Evolutionary conservation across 2,888 invertebrate species (phyloP), one percentile per base, ranked within the genome.

Genomic region (Rhabditophanes sp.): DNA sequence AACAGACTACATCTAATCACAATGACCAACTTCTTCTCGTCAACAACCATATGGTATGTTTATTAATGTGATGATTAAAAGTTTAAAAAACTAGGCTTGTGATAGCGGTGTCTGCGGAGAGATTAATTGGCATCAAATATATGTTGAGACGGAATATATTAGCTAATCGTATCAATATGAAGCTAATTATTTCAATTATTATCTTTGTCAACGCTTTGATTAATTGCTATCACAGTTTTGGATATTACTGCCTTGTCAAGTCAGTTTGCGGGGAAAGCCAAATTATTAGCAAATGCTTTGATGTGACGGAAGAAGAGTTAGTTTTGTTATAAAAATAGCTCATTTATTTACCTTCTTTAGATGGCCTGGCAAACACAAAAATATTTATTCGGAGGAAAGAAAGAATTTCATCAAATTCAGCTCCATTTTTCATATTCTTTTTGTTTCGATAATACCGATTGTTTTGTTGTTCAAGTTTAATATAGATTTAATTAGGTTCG

Each of bases 181-280:
- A 44, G 14, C 33, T 58, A n/a, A 45, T 60, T 16, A 25, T 44
- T n/a, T 34, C 45, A 12, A 48, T 56, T 8, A 47, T 60, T 8
- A 29, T 53, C n/a, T 37, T 47, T 21, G 48, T 56, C 9, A 50
- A 48, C n/a, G 33, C 55, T 3, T 41, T 60, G 12, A 60, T 57
- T n/a, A 55, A 55, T 36, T 56, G 57, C 48, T 48, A 55, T 33
- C 53, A 59, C 32, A n/a, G n/a, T 49, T 51, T 48, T 42, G 52
- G 47, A 33, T 48, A 58, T 30, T 37, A 45, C 14, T 60, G 60
- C 28, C 46, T 46, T 7, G 44, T 48, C 17, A 46, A 48, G 35
- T 33, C 42, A 20, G 48, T 60, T 31, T 60, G 60, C 38, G 47
- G 52, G 17, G 50, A 48, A 6, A 50, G 52, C 2, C 60, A 60